Conservation (phyloP, 2,113 vertebrate genomes). For the Thermophis baileyi region DNA sequence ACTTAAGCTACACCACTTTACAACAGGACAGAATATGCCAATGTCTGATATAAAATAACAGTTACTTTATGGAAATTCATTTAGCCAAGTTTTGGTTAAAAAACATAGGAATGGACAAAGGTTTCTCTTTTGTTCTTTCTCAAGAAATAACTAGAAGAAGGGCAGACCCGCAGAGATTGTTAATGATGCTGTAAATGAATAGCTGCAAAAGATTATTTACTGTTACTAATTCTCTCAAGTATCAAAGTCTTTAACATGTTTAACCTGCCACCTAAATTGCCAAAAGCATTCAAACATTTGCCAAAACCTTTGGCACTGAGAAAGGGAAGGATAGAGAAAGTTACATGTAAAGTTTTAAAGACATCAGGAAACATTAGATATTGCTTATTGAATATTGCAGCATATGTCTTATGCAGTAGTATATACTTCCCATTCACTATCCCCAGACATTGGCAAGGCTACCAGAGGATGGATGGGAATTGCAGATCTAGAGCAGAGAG, state of each 20-base stretch:
- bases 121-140: neutral
- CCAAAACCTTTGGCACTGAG: neutral
- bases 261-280: neutral
- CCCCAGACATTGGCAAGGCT: neutral
- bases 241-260: slow-evolving; percentile 30
- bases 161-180: slow-evolving; percentile 41
- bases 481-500: neutral
- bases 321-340: neutral
- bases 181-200: neutral
- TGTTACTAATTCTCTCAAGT: neutral
- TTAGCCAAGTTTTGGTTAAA: neutral
- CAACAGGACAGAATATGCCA: neutral
- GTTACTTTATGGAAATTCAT: neutral
- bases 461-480: neutral
- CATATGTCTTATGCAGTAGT: neutral
- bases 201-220: neutral
- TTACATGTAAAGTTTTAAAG: neutral
- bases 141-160: neutral
- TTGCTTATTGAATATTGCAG: neutral
- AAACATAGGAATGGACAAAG: no score
- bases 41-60: neutral
- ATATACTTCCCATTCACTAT: neutral
- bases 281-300: slow-evolving; percentile 6
- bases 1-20: rapidly evolving
- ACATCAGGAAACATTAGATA: neutral